Evolutionary conservation across 2,888 invertebrate species (phyloP).

Genomic region (Caenorhabditis uteleia): DNA sequence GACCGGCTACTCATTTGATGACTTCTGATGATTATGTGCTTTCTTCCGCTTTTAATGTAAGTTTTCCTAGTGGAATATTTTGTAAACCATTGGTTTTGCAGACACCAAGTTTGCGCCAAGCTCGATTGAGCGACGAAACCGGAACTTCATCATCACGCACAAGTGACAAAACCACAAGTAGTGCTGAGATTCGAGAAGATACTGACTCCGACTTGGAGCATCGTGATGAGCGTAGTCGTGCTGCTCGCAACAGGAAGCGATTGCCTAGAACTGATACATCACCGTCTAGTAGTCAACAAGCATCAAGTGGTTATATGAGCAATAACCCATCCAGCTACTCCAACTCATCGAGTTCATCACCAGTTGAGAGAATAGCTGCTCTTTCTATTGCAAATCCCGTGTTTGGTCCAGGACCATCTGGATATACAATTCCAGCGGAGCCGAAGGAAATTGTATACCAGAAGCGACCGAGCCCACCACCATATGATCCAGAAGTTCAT

Average conservation of each 20-base stretch:
- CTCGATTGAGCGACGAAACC: conserved; percentile 44
- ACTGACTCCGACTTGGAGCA: conserved; percentile 47
- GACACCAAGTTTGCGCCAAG: conserved; percentile 31
- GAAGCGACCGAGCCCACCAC: conserved; percentile 40
- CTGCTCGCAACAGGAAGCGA: conserved; percentile 34
- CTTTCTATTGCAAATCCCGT: conserved; percentile 52
- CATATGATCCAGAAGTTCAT: conserved; percentile 40
- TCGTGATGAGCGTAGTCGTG: conserved; percentile 29
- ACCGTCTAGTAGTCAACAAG: conserved; percentile 42
- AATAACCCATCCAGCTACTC: conserved; percentile 54
- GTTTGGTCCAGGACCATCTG: conserved; percentile 40
- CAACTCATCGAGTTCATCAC: conserved; percentile 53
- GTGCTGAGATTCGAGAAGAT: conserved; percentile 45
- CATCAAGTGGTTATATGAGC: conserved; percentile 65
- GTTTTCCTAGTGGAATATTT: conserved; percentile 1
- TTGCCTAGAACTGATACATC: conserved; percentile 27
- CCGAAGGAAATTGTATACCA: conserved; percentile 36
- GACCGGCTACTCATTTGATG: conserved; percentile 52
- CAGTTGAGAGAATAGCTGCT: conserved; percentile 47
- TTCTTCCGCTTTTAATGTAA: conserved; percentile 48
- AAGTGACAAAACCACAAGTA: conserved; percentile 44
- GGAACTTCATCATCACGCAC: conserved; percentile 45
- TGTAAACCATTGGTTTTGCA: conserved; percentile 6
- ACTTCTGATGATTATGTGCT: conserved; percentile 64
- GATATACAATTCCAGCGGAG: conserved; percentile 23